Percentiles rank a stretch among this genome's conserved stretches.
These are phyloP conservation scores for Lutjanus argentimaculatus DNA, from an alignment of 2,797 vertebrate species.

Conservation along the genomic window DNA sequence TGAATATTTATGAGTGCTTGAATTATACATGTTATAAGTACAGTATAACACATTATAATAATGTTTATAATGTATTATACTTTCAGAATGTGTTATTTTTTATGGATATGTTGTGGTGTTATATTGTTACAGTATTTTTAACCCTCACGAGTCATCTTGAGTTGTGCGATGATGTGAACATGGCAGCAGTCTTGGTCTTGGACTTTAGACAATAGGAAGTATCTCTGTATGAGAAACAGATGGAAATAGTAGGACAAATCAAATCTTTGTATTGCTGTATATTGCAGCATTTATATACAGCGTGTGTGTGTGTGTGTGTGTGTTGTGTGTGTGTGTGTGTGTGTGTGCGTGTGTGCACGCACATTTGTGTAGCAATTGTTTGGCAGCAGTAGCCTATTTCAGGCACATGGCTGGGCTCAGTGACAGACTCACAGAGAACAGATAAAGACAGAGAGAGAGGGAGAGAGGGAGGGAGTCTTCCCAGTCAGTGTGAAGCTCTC, in stretches of 20 bases:
- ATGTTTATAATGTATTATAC: no score
- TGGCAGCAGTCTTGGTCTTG: neutral
- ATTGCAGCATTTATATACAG: neutral
- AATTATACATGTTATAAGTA: no score
- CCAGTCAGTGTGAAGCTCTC: slow-evolving; percentile 73
- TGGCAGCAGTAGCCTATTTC: slow-evolving; percentile 72
- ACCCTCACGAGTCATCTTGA: neutral
- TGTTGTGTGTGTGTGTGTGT: neutral
- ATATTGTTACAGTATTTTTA: neutral
- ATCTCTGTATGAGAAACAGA: neutral
- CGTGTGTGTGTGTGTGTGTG: neutral
- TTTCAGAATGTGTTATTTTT: no score
- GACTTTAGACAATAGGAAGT: neutral
- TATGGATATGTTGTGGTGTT: neutral
- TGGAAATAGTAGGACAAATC: neutral
- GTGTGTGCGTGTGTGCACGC: neutral
- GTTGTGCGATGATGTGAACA: neutral
- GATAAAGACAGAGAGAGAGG: slow-evolving; percentile 38
- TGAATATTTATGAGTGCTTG: no score
- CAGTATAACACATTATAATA: no score
- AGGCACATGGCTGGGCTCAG: slow-evolving; percentile 74
- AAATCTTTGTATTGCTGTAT: neutral
- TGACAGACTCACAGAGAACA: slow-evolving; percentile 65
- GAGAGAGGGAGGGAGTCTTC: slow-evolving; percentile 54
- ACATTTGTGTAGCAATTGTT: slow-evolving; percentile 61